phyloP scores from a whole-genome alignment of 2,888 invertebrate species.

The Dinocampus coccinellae region DNA sequence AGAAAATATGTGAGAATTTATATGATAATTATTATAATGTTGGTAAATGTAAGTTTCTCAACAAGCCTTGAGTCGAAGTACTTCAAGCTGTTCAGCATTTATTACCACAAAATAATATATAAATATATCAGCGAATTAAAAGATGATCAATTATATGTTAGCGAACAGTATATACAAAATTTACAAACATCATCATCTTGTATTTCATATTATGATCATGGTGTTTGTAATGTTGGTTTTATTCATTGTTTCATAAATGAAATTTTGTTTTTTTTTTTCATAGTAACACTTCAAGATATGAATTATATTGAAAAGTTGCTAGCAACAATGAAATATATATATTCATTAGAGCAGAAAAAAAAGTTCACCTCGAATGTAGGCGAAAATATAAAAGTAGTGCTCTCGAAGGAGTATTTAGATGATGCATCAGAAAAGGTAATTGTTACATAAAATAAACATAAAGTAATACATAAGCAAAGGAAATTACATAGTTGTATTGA shows the following conservation, averaged over 20 bases:
- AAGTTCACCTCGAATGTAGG: too few relatives aligned
- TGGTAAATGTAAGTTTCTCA: conserved; percentile 24
- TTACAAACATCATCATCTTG: conserved; percentile 35
- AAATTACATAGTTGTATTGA: conserved; percentile 6
- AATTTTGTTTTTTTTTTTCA: too few relatives aligned
- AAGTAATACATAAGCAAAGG: neutral
- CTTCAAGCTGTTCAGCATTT: neutral
- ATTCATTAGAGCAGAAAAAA: too few relatives aligned
- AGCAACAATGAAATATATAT: too few relatives aligned
- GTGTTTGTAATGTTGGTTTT: conserved; percentile 17
- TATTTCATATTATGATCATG: conserved; percentile 15
- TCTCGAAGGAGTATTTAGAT: too few relatives aligned
- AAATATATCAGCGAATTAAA: conserved; percentile 39
- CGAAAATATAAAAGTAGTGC: too few relatives aligned
- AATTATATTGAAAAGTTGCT: too few relatives aligned
- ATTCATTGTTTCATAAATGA: conserved; percentile 37
- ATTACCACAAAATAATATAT: neutral
- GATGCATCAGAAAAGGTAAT: too few relatives aligned
- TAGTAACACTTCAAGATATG: too few relatives aligned
- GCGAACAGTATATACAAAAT: conserved; percentile 22
- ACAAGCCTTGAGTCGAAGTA: neutral
- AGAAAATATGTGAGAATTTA: conserved; percentile 35
- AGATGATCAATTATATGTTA: conserved; percentile 35
- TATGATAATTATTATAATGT: conserved; percentile 33
- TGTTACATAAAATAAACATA: neutral